Evolutionary conservation across 2,888 invertebrate species (phyloP).

Genomic region (Perdita meconis): DNA sequence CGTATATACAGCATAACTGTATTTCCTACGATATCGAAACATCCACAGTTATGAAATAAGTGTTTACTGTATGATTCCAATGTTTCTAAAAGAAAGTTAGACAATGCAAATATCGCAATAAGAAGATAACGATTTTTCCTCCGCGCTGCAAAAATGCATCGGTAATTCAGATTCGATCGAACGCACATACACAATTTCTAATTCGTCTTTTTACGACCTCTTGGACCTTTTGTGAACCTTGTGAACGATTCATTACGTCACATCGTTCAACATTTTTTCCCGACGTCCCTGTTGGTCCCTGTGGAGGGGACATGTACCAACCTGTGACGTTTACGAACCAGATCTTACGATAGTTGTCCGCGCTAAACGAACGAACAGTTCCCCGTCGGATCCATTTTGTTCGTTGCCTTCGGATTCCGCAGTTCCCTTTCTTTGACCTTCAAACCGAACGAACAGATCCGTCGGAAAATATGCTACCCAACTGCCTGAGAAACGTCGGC

Average conservation of each 20-base stretch:
- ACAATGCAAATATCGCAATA: no score
- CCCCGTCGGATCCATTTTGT: constrained; percentile 39
- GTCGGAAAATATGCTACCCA: constrained; percentile 83
- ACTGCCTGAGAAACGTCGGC: constrained; percentile 82
- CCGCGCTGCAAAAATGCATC: no score
- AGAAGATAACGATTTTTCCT: no score
- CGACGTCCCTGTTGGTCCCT: no score
- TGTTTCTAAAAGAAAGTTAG: no score
- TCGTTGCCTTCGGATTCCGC: not conserved
- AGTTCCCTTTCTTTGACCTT: not conserved
- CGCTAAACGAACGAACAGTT: constrained; percentile 49
- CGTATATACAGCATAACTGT: not conserved
- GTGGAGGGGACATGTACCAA: constrained; percentile 48
- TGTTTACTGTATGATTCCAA: no score
- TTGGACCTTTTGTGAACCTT: no score
- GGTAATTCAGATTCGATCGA: no score
- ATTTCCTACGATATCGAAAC: not conserved
- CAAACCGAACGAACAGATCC: not conserved
- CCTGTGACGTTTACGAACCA: constrained; percentile 52
- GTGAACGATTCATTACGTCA: constrained; percentile 40
- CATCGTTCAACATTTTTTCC: constrained; percentile 28
- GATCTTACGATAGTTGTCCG: constrained; percentile 54
- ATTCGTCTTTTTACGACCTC: not conserved
- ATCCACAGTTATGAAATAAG: no score
- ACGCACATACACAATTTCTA: not conserved